These are phyloP conservation scores for Linepithema humile DNA, from an alignment of 1,140 invertebrate genomes.

Conservation along the genomic window DNA sequence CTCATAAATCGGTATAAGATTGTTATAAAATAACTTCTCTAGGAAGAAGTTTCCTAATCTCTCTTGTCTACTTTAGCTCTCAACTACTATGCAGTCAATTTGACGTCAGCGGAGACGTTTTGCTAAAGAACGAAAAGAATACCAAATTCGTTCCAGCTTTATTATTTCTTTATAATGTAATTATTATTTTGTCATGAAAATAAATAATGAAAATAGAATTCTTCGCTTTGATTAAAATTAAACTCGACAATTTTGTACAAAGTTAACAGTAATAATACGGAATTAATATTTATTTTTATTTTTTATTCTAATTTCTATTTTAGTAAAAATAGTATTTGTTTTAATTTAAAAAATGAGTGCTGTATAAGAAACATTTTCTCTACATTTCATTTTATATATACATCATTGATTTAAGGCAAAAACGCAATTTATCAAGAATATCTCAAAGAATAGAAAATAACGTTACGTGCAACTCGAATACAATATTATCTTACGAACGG, in stretches of 20 bases:
- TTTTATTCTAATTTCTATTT: too few species aligned
- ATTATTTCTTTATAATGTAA: neutral
- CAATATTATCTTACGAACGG: constrained; percentile 41
- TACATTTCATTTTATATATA: too few species aligned
- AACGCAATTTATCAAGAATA: neutral
- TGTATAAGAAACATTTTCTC: too few species aligned
- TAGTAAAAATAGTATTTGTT: too few species aligned
- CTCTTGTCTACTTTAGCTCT: neutral
- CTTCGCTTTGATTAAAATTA: too few species aligned
- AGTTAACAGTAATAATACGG: too few species aligned
- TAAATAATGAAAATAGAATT: neutral
- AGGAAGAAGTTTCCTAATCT: constrained; percentile 21
- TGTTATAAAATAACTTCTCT: constrained; percentile 34
- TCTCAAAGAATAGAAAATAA: neutral
- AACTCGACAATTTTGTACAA: too few species aligned
- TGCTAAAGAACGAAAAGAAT: neutral
- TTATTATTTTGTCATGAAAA: neutral
- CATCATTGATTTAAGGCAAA: neutral
- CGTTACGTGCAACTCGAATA: constrained; percentile 13
- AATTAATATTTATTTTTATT: too few species aligned
- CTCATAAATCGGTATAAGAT: constrained; percentile 13
- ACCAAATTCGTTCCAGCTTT: neutral
- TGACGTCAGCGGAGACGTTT: constrained; percentile 4
- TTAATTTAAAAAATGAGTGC: too few species aligned
- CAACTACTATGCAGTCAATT: neutral